A percentile compares a stretch with the other conserved stretches of the same genome.
Evolutionary conservation across 2,888 invertebrate species (phyloP).

Genomic region (Brachyopa scutellaris): DNA sequence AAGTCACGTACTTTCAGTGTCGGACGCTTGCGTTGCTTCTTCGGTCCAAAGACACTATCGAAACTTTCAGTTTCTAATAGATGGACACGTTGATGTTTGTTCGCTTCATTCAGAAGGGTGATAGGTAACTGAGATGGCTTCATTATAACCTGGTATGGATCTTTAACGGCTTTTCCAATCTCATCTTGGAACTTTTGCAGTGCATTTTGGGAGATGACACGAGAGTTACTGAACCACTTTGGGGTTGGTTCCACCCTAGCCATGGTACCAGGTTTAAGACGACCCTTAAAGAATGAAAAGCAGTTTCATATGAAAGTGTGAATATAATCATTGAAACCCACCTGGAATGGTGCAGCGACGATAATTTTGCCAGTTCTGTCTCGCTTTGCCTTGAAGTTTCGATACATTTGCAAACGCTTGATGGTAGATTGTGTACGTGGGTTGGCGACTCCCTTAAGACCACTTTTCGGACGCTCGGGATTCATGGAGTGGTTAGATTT

Average conservation of each 20-base stretch:
- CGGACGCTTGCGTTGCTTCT: conserved; percentile 95
- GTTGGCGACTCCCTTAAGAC: conserved; percentile 92
- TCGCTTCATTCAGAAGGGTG: conserved; percentile 95
- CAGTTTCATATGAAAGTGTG: background rate
- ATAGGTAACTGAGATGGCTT: conserved; percentile 97
- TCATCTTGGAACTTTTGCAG: conserved; percentile 96
- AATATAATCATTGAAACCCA: conserved; percentile 57
- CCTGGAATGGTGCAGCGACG: conserved; percentile 96
- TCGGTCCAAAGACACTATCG: conserved; percentile 96
- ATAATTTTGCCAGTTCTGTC: conserved; percentile 95
- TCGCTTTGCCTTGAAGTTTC: conserved; percentile 97
- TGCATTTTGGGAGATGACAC: conserved; percentile 96
- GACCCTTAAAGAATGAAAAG: conserved; percentile 82
- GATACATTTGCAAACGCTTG: conserved; percentile 98
- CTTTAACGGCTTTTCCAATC: conserved; percentile 95
- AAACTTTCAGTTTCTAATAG: conserved; percentile 97
- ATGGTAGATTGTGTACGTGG: conserved; percentile 96
- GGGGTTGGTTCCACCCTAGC: conserved; percentile 98
- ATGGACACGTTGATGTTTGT: conserved; percentile 95
- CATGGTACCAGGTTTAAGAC: conserved; percentile 92
- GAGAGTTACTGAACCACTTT: conserved; percentile 99
- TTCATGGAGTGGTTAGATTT: conserved; percentile 97
- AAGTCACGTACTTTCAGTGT: conserved; percentile 90
- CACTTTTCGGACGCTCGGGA: conserved; percentile 91
- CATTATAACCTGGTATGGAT: conserved; percentile 99